A percentile compares a stretch with the other conserved stretches of the same genome.
phyloP scores from a whole-genome alignment of 2,797 vertebrate species.

The Typhlichthys eigenmanni region DNA sequence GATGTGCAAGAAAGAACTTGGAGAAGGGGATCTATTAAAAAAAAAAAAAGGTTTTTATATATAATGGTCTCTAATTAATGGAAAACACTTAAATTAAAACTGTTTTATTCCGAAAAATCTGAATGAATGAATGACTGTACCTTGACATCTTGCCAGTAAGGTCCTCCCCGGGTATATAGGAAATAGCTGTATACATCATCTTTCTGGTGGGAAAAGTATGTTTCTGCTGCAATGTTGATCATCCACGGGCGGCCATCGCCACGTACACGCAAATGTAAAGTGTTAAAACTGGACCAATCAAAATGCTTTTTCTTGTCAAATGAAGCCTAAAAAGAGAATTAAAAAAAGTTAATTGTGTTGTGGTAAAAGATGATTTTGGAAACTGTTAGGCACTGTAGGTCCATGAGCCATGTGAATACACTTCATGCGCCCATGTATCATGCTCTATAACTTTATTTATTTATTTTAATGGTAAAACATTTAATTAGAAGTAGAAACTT shows the following conservation, averaged over 20 bases:
- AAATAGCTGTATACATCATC: constrained; percentile 94
- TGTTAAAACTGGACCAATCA: constrained; percentile 91
- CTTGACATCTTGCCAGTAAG: constrained; percentile 96
- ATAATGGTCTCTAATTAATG: neutral
- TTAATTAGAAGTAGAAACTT: neutral
- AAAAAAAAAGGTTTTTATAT: neutral
- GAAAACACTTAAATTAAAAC: neutral
- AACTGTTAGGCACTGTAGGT: too few relatives aligned
- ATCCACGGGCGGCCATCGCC: constrained; percentile 97
- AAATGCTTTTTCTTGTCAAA: constrained; percentile 83
- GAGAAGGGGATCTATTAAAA: constrained; percentile 90
- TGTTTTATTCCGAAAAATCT: neutral
- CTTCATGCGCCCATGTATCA: too few relatives aligned
- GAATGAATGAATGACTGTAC: constrained; percentile 54
- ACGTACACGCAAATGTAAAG: constrained; percentile 85
- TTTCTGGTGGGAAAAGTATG: constrained; percentile 81
- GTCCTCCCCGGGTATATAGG: constrained; percentile 92
- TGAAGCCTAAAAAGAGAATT: constrained; percentile 68
- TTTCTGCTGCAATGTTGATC: constrained; percentile 85
- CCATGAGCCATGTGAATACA: too few relatives aligned
- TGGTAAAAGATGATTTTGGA: too few relatives aligned
- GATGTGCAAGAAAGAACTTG: constrained; percentile 91
- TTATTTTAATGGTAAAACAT: neutral
- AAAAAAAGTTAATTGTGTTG: constrained; percentile 1
- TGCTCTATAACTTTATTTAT: too few relatives aligned